Percentiles rank a stretch among this genome's conserved stretches.
Conservation (phyloP, 2,888 invertebrate genomes). For the Liposcelis brunnea region DNA sequence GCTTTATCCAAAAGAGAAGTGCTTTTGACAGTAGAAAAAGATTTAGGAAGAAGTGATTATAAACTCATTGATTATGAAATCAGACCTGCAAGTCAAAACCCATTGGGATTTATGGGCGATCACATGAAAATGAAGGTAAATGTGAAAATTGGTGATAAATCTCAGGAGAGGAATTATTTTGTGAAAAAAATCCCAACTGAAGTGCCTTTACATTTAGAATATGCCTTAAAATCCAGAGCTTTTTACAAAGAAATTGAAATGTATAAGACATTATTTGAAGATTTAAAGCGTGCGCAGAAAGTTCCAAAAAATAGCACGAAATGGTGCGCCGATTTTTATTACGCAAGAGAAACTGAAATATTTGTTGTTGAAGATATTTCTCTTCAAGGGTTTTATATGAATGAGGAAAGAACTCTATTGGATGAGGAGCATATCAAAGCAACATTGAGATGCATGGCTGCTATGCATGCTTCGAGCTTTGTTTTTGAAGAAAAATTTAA, state of each 20-base stretch:
- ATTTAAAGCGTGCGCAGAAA: neutral
- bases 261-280: constrained; percentile 3
- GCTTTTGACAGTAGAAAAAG: too few relatives aligned
- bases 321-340: neutral
- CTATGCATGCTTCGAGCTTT: neutral
- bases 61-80: neutral
- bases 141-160: neutral
- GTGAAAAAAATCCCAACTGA: constrained; percentile 4
- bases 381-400: neutral
- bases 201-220: constrained; percentile 1
- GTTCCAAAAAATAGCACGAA: neutral
- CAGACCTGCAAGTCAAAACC: constrained; percentile 1
- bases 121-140: neutral
- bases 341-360: neutral
- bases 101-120: constrained; percentile 3
- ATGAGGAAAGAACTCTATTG: neutral
- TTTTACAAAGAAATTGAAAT: constrained; percentile 5
- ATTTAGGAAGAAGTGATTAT: neutral
- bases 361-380: constrained; percentile 2
- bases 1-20: too few relatives aligned
- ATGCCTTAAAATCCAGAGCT: neutral
- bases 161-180: neutral
- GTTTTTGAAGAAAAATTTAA: constrained; percentile 4
- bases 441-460: neutral
- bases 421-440: neutral